These are phyloP conservation scores for Schizopygopsis malacanthus DNA, from an alignment of 2,797 vertebrate genomes.

Conservation along the genomic window DNA sequence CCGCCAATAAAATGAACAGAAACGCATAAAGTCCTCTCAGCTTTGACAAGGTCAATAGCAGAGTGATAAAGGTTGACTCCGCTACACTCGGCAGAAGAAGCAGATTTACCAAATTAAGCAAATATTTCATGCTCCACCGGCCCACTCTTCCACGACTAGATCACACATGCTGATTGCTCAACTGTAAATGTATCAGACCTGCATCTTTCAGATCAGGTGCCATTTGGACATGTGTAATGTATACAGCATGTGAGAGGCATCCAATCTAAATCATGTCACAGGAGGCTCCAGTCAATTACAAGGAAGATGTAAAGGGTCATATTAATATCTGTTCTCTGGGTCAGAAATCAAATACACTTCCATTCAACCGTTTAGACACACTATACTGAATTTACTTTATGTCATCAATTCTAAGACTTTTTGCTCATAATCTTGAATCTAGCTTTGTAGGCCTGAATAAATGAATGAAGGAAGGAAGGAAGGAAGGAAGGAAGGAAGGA, in stretches of 20 bases:
- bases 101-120: constrained; percentile 18
- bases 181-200: neutral
- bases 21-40: neutral
- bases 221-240: neutral
- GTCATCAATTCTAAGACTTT: neutral
- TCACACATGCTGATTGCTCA: neutral
- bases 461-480: neutral
- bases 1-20: constrained; percentile 29
- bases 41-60: constrained; percentile 46
- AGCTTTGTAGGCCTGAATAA: neutral
- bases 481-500: too few species aligned
- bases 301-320: neutral
- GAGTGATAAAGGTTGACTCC: neutral
- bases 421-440: neutral
- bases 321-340: constrained; percentile 21
- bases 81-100: neutral
- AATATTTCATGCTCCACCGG: constrained; percentile 8
- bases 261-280: constrained; percentile 13
- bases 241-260: neutral
- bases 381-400: neutral
- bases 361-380: neutral
- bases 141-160: neutral
- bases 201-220: neutral
- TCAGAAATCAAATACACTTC: neutral
- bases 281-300: neutral